Percentiles rank a stretch among this genome's conserved stretches.
These are phyloP conservation scores for Physocephala rufipes DNA, from an alignment of 2,888 invertebrate genomes.

Conservation along the genomic window DNA sequence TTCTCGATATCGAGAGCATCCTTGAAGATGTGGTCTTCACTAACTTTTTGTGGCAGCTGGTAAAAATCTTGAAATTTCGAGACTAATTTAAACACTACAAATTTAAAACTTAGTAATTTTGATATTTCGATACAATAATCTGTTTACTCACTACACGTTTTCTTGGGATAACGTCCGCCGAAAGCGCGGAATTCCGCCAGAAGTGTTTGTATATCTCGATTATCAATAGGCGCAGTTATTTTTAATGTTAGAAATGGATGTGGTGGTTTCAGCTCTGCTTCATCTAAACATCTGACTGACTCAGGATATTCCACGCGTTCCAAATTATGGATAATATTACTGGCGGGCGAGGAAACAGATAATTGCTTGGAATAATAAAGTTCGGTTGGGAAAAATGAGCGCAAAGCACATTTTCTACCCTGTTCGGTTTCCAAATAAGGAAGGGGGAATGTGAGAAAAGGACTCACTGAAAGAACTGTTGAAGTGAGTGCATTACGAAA, in stretches of 20 bases:
- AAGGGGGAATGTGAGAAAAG: conserved; percentile 82
- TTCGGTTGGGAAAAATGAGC: conserved; percentile 77
- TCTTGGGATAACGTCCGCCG: conserved; percentile 74
- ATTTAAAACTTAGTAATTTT: not conserved
- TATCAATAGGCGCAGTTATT: conserved; percentile 74
- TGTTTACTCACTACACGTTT: conserved; percentile 55
- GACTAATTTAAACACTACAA: not conserved
- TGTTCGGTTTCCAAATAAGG: conserved; percentile 89
- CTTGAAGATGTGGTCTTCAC: conserved; percentile 59
- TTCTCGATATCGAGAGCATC: conserved; percentile 83
- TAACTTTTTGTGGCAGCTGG: conserved; percentile 58
- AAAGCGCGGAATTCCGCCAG: conserved; percentile 88
- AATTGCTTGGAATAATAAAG: conserved; percentile 77
- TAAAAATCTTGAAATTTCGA: conserved; percentile 54
- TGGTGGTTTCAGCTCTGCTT: conserved; percentile 67
- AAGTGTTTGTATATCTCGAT: conserved; percentile 74
- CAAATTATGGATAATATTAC: conserved; percentile 36
- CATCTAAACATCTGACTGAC: conserved; percentile 45
- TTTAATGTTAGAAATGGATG: conserved; percentile 81
- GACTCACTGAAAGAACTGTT: conserved; percentile 83
- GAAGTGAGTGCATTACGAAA: conserved; percentile 81
- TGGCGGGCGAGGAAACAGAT: conserved; percentile 50
- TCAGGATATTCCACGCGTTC: conserved; percentile 54
- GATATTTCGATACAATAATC: not conserved
- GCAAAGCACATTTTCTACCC: conserved; percentile 78